A percentile compares a stretch with the other conserved stretches of the same genome.
Conservation (phyloP, 2,797 vertebrate species). For the Lateolabrax maculatus region DNA sequence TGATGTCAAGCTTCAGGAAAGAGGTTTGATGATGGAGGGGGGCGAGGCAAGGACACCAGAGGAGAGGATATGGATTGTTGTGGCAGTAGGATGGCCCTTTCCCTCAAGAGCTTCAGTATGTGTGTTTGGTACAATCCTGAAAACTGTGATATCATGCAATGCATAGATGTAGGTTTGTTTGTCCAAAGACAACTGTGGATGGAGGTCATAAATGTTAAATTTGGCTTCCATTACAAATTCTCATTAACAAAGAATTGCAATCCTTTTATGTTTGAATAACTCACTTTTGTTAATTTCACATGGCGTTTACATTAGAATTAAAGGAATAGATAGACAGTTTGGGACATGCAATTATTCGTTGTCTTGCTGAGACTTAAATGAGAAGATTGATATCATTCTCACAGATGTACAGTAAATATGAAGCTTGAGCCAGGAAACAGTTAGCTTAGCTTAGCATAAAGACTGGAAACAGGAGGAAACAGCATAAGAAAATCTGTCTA, state of each 20-base stretch:
- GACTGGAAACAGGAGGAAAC: background rate
- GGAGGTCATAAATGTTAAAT: background rate
- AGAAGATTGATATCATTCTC: background rate
- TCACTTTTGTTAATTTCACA: background rate
- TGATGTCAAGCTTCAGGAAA: slow-evolving; percentile 22
- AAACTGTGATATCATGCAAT: slow-evolving; percentile 23
- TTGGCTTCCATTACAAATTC: slow-evolving; percentile 10
- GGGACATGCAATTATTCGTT: background rate
- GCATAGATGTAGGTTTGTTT: slow-evolving; percentile 36
- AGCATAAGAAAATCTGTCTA: background rate
- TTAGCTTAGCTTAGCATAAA: slow-evolving; percentile 13
- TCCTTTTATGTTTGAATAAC: background rate
- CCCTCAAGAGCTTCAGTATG: slow-evolving; percentile 11
- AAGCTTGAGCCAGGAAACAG: background rate
- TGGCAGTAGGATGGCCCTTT: slow-evolving; percentile 15
- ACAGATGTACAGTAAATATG: background rate
- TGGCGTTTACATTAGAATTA: background rate
- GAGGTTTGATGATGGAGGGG: slow-evolving; percentile 7
- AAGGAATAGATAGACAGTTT: background rate
- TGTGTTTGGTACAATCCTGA: slow-evolving; percentile 29
- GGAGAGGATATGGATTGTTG: slow-evolving; percentile 16
- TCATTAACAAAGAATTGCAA: slow-evolving; percentile 4
- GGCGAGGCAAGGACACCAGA: background rate
- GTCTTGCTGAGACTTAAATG: background rate
- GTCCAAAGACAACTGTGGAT: background rate